Evolutionary conservation across 2,113 vertebrate species (phyloP).

Genomic region (Leptodactylus fuscus): DNA sequence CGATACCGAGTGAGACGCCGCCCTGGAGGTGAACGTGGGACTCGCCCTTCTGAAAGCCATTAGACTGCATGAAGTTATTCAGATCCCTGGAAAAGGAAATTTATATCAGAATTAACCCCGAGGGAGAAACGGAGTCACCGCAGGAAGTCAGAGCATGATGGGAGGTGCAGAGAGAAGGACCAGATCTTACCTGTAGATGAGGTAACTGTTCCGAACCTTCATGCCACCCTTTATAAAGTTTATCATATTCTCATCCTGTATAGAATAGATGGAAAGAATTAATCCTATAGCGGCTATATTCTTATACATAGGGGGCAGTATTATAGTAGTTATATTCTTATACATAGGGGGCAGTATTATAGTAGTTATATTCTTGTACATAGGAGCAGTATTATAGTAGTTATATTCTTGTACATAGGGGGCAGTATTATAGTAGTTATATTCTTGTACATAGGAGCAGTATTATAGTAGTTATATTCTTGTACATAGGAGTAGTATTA

Average conservation of each 20-base stretch:
- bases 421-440: conserved; percentile 18
- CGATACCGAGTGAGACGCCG: conserved; percentile 79
- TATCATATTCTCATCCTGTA: conserved; percentile 85
- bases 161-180: background rate
- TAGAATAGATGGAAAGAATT: background rate
- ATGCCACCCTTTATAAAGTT: conserved; percentile 86
- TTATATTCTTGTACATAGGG: too few relatives aligned
- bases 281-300: background rate
- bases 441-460: conserved; percentile 14
- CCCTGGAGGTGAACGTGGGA: conserved; percentile 79
- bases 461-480: background rate
- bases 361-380: background rate
- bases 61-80: conserved; percentile 73
- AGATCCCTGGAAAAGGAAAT: conserved; percentile 72
- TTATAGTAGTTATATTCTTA: conserved; percentile 17
- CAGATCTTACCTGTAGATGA: conserved; percentile 82
- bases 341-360: conserved; percentile 3
- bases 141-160: background rate
- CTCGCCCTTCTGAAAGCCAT: conserved; percentile 69
- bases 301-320: background rate
- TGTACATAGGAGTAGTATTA: background rate
- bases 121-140: background rate
- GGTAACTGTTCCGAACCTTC: conserved; percentile 83
- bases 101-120: background rate
- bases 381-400: background rate